Percentiles rank a stretch among this genome's conserved stretches.
These are phyloP conservation scores for Silurus lanzhouensis DNA, from an alignment of 2,797 vertebrate species.

Conservation along the genomic window DNA sequence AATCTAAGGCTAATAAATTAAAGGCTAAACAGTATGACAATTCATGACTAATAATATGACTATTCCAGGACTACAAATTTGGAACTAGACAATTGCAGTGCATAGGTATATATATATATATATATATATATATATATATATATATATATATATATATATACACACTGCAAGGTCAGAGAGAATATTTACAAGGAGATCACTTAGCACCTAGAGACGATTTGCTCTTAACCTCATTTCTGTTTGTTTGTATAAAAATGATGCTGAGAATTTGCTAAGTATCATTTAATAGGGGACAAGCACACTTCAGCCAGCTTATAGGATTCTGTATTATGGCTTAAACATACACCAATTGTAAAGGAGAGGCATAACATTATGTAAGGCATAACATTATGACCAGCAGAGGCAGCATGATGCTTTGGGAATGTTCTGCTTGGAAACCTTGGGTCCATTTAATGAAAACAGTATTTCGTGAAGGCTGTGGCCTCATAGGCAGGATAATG, in stretches of 20 bases:
- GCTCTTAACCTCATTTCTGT: neutral
- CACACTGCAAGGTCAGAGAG: neutral
- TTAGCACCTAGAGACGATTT: neutral
- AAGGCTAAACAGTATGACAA: neutral
- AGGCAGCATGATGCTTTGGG: no score
- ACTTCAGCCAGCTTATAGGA: neutral
- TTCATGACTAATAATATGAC: neutral
- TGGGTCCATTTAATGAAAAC: no score
- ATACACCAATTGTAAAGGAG: neutral
- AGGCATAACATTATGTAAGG: no score
- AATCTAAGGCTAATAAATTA: neutral
- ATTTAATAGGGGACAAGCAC: neutral
- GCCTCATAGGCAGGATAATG: no score
- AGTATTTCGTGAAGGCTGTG: no score
- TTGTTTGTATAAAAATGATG: neutral
- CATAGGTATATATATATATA: no score
- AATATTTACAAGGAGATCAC: neutral
- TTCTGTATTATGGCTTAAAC: neutral
- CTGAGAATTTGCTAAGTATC: neutral
- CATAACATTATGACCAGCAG: no score
- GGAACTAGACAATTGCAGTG: no score
- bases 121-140: no score
- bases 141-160: neutral
- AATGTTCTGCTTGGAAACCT: no score
- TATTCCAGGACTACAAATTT: neutral